A percentile compares a stretch with the other conserved stretches of the same genome.
Conservation (phyloP, 92 coral and sea anemone genomes). For the Palythoa heliodiscus region DNA sequence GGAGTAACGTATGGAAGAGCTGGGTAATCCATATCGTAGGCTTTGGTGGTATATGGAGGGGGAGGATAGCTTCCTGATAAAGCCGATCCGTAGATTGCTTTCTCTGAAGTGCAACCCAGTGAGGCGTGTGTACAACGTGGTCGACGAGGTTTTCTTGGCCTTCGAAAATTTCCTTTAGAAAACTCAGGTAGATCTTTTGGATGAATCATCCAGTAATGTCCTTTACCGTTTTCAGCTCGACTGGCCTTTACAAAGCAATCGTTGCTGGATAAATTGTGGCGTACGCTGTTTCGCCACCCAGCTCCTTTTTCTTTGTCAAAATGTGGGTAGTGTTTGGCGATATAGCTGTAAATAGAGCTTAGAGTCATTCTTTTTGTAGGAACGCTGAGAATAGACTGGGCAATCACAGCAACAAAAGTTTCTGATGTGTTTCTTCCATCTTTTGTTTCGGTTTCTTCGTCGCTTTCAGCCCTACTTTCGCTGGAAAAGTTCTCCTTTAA, state of each 20-base stretch:
- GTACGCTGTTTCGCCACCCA: conserved; percentile 98
- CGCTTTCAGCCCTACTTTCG: conserved; percentile 54
- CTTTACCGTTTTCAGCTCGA: conserved; percentile 99
- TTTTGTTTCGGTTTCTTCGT: conserved; percentile 55
- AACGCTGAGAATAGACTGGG: conserved; percentile 92
- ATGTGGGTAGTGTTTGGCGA: conserved; percentile 90
- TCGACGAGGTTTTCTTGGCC: conserved; percentile 93
- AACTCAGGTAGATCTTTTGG: conserved; percentile 99
- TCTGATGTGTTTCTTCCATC: conserved; percentile 78
- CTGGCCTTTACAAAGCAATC: conserved; percentile 99
- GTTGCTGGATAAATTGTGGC: conserved; percentile 97
- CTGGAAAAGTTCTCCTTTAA: conserved; percentile 31
- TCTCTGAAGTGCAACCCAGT: conserved; percentile 31
- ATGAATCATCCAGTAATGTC: conserved; percentile 99
- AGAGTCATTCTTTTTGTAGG: conserved; percentile 98
- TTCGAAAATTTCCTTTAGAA: conserved; percentile 93
- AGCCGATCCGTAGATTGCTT: conserved; percentile 22
- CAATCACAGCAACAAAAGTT: conserved; percentile 98
- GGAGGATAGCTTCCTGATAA: conserved; percentile 30
- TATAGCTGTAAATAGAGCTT: conserved; percentile 92
- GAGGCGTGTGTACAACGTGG: conserved; percentile 85
- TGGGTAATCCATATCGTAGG: conserved; percentile 48
- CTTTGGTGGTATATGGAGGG: conserved; percentile 31
- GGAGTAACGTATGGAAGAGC: conserved; percentile 60
- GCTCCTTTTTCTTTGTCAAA: conserved; percentile 99